Percentiles rank a stretch among this genome's conserved stretches.
Conservation (phyloP, 2,113 vertebrate genomes). For the Cebus imitator region DNA sequence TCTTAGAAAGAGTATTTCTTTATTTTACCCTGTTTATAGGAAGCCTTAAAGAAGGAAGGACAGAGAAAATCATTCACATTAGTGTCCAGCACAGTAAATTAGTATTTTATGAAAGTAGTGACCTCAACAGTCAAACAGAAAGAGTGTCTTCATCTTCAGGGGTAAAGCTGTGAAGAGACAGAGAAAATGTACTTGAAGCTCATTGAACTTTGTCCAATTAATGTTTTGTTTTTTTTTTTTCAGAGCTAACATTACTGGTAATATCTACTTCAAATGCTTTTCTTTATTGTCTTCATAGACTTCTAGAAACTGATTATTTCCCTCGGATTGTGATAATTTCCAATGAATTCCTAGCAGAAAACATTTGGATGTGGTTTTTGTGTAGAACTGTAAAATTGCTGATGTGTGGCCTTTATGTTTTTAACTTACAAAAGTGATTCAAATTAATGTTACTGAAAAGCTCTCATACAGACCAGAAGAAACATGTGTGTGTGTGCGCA, state of each 20-base stretch:
- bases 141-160: background rate
- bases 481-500: no score
- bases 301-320: background rate
- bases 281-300: background rate
- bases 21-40: conserved; percentile 52
- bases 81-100: background rate
- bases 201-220: background rate
- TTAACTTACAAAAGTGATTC: conserved; percentile 34
- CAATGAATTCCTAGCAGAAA: conserved; percentile 32
- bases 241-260: background rate
- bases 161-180: background rate
- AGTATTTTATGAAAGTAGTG: background rate
- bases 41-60: background rate
- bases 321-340: background rate
- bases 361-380: conserved; percentile 23
- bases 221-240: background rate
- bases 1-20: conserved; percentile 53
- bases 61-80: background rate
- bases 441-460: background rate
- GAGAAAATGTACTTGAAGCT: background rate
- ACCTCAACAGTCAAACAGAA: background rate
- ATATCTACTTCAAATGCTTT: background rate
- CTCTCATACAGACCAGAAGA: background rate
- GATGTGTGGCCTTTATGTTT: background rate
- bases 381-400: background rate